phyloP scores from a whole-genome alignment of 2,797 vertebrate species.

The Numenius phaeopus region DNA sequence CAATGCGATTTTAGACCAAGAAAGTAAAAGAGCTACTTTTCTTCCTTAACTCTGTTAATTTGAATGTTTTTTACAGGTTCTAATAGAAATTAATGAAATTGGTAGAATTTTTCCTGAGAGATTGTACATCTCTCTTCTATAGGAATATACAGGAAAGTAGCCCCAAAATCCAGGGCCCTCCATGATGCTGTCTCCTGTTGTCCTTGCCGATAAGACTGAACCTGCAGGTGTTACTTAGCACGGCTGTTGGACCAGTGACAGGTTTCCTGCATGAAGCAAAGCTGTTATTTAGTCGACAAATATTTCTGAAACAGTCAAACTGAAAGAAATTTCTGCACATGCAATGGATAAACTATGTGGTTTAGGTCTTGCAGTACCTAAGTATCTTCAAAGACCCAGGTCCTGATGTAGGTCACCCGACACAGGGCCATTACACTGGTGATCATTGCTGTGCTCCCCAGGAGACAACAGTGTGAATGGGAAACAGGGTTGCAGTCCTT shows the following conservation, averaged over 20 bases:
- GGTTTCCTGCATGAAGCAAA: background rate
- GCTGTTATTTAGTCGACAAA: background rate
- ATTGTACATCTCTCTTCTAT: background rate
- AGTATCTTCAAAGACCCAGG: background rate
- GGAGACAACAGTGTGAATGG: background rate
- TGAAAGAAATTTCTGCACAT: background rate
- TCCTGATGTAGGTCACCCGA: fast-evolving
- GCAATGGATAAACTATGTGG: background rate
- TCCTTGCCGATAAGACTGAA: background rate
- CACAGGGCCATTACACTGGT: fast-evolving
- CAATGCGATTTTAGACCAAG: background rate
- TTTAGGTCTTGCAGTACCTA: background rate
- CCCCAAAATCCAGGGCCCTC: background rate
- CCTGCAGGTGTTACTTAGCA: background rate
- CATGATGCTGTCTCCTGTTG: background rate
- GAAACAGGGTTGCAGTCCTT: background rate
- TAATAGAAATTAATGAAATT: background rate
- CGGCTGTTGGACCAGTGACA: background rate
- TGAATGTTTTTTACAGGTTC: background rate
- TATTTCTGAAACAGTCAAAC: background rate
- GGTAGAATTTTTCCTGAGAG: background rate
- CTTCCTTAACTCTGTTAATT: background rate
- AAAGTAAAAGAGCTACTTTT: background rate
- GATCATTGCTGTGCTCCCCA: background rate
- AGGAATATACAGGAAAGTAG: background rate